These are phyloP conservation scores for Drosophila kepulauana DNA, from an alignment of 1,140 invertebrate species.

Conservation along the genomic window DNA sequence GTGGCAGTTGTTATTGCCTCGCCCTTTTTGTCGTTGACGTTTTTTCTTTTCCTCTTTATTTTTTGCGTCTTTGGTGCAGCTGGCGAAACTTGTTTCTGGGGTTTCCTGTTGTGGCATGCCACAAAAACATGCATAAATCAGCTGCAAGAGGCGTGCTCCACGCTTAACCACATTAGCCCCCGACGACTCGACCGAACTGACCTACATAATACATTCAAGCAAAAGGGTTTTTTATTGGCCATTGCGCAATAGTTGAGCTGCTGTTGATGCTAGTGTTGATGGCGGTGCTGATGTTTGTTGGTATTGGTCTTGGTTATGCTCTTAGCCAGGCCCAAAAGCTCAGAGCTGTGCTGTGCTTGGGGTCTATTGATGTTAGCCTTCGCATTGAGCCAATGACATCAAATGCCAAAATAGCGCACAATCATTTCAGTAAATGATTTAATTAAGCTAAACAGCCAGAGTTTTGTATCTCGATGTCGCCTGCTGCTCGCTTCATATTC, in stretches of 20 bases:
- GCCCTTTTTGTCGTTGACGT: slow-evolving; percentile 29
- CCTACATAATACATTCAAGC: slow-evolving; percentile 62
- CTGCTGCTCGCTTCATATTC: not conserved
- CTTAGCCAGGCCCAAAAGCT: slow-evolving; percentile 13
- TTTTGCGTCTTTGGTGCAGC: slow-evolving; percentile 24
- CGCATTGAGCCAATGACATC: slow-evolving; percentile 78
- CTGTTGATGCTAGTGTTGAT: slow-evolving; percentile 1
- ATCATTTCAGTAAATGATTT: slow-evolving; percentile 84
- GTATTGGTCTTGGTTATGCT: slow-evolving; percentile 1
- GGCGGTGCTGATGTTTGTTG: not conserved
- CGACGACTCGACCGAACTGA: slow-evolving; percentile 51
- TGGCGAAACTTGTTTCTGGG: slow-evolving; percentile 67
- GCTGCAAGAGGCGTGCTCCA: slow-evolving; percentile 36
- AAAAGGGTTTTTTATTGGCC: slow-evolving; percentile 27
- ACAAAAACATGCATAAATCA: slow-evolving; percentile 57
- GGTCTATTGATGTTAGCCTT: slow-evolving; percentile 60
- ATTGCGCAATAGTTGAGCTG: slow-evolving; percentile 42
- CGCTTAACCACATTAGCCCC: slow-evolving; percentile 44
- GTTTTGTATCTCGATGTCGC: slow-evolving; percentile 37
- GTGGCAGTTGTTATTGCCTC: slow-evolving; percentile 37
- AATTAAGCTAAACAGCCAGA: slow-evolving; percentile 79
- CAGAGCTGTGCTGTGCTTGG: not conserved
- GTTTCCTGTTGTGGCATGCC: slow-evolving; percentile 67
- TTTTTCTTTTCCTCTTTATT: no score
- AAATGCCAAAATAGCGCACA: slow-evolving; percentile 77